These are phyloP conservation scores for Glareola pratincola DNA, from an alignment of 2,113 vertebrate species.

Conservation along the genomic window DNA sequence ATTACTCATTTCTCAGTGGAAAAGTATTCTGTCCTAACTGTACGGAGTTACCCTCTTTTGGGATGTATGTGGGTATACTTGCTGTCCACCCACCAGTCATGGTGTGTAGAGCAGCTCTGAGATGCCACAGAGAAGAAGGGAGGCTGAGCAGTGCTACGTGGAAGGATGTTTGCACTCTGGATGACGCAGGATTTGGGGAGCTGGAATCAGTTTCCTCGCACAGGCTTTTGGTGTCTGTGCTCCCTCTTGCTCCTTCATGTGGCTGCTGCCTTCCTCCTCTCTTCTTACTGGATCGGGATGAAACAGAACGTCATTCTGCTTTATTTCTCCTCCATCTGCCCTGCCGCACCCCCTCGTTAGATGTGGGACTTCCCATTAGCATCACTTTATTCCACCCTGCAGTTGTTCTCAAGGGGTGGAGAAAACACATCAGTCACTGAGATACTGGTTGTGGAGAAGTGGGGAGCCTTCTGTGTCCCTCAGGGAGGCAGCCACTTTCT, in stretches of 20 bases:
- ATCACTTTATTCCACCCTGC: not conserved
- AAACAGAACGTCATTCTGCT: conserved; percentile 6
- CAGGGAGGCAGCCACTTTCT: not conserved
- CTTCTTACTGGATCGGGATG: conserved; percentile 20
- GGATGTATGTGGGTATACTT: fast-evolving
- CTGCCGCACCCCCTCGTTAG: not conserved
- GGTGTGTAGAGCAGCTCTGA: not conserved
- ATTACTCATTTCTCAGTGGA: not conserved
- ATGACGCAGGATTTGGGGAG: not conserved
- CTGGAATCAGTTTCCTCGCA: not conserved
- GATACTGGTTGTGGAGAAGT: not conserved
- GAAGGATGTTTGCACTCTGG: not conserved
- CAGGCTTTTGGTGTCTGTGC: not conserved
- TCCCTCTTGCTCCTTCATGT: conserved; percentile 25
- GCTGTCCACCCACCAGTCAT: not conserved
- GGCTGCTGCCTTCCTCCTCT: not conserved
- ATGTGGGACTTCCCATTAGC: not conserved
- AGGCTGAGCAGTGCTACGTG: fast-evolving
- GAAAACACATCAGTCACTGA: not conserved
- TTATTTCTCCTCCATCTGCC: not conserved
- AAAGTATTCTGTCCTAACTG: fast-evolving
- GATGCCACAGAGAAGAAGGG: not conserved
- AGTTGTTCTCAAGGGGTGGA: not conserved
- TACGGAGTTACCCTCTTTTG: fast-evolving
- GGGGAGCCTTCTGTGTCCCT: not conserved